A percentile compares a stretch with the other conserved stretches of the same genome.
Evolutionary conservation across 2,797 vertebrate genomes (phyloP).

Genomic region (Erpetoichthys calabaricus): DNA sequence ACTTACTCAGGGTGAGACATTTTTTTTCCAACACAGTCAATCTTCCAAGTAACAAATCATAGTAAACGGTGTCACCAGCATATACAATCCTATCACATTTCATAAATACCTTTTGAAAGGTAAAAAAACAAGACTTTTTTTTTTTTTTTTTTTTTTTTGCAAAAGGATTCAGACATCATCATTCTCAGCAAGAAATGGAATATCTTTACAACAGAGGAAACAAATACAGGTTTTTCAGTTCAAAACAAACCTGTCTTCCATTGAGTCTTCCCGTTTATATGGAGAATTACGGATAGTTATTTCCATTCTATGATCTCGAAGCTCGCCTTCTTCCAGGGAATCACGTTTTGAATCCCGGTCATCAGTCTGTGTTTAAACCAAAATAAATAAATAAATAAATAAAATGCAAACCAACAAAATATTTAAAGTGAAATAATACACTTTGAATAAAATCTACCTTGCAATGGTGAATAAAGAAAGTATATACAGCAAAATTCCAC

Average conservation of each 20-base stretch:
- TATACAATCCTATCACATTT: no score
- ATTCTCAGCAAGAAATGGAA: no score
- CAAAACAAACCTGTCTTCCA: slow-evolving; percentile 71
- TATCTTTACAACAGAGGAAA: no score
- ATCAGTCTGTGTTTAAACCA: slow-evolving; percentile 65
- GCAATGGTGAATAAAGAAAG: slow-evolving; percentile 14
- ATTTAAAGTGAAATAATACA: not conserved
- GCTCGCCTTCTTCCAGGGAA: slow-evolving; percentile 94
- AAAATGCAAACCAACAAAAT: not conserved
- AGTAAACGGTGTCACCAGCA: no score
- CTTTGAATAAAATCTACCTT: slow-evolving; percentile 1
- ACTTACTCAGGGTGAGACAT: no score
- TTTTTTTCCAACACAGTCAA: no score
- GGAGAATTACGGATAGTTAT: slow-evolving; percentile 95
- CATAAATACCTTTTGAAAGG: no score
- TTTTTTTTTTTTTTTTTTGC: no score
- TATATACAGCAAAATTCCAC: slow-evolving; percentile 7
- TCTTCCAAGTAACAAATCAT: no score
- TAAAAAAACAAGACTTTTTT: no score
- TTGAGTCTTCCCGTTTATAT: slow-evolving; percentile 80
- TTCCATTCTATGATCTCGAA: slow-evolving; percentile 95
- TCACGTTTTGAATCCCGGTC: slow-evolving; percentile 90
- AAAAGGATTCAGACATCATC: no score
- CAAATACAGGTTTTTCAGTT: no score
- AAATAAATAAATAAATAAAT: slow-evolving; percentile 17